phyloP scores from a whole-genome alignment of 1,140 invertebrate genomes.

The Ditylenchus dipsaci region DNA sequence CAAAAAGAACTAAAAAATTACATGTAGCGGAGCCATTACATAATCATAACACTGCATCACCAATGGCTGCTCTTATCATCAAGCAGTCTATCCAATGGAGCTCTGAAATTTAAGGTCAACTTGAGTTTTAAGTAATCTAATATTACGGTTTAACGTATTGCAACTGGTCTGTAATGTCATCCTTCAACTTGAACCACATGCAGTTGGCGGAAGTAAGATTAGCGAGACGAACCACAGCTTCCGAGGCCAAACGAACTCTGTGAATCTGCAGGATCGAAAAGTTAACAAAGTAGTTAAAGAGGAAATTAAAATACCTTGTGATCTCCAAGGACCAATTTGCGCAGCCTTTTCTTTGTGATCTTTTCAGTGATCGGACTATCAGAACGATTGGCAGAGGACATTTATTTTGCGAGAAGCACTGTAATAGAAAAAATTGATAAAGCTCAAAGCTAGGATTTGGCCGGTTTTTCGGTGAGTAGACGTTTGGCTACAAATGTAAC shows the following conservation, averaged over 20 bases:
- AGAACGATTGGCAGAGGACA: neutral
- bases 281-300: neutral
- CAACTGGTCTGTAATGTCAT: constrained; percentile 32
- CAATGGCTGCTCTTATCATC: neutral
- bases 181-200: constrained; percentile 31
- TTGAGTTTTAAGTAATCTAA: neutral
- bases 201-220: constrained; percentile 24
- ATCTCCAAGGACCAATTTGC: neutral
- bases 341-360: neutral
- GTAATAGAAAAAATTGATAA: no score
- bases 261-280: constrained; percentile 21
- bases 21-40: neutral
- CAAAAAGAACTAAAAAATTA: no score
- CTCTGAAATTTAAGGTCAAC: neutral
- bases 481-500: no score
- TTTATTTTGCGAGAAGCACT: neutral
- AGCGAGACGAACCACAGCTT: constrained; percentile 14
- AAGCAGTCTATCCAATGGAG: neutral
- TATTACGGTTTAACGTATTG: constrained; percentile 12
- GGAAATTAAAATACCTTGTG: neutral
- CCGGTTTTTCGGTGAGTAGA: no score
- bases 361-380: neutral
- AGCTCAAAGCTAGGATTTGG: no score
- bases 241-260: constrained; percentile 8
- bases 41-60: neutral